Conservation (phyloP, 2,113 vertebrate genomes). For the Leucopternis melanops region DNA sequence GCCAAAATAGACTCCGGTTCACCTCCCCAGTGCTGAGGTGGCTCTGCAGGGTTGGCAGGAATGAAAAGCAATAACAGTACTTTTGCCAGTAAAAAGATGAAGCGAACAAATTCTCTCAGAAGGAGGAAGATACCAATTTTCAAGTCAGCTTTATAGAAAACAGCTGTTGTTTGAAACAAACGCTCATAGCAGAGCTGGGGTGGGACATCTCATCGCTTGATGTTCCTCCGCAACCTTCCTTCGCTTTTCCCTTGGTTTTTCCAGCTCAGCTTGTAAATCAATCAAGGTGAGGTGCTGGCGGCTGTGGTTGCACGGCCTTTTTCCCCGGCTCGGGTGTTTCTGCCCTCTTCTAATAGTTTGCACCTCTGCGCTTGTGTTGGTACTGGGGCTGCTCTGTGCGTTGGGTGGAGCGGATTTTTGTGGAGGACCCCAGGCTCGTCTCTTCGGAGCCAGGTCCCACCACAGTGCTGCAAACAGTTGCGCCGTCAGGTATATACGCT, state of each 20-base stretch:
- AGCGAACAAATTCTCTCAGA: background rate
- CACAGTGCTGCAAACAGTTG: background rate
- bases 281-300: background rate
- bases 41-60: slow-evolving; percentile 22
- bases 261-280: background rate
- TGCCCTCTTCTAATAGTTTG: background rate
- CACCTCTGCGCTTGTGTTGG: background rate
- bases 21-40: background rate
- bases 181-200: background rate
- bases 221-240: background rate
- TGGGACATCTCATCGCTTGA: background rate
- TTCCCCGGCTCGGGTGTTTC: background rate
- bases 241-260: background rate
- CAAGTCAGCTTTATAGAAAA: slow-evolving; percentile 16
- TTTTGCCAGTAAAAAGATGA: slow-evolving; percentile 41
- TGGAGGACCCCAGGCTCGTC: background rate
- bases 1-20: slow-evolving; percentile 52
- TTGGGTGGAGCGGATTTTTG: background rate
- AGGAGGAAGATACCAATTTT: slow-evolving; percentile 37
- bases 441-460: background rate
- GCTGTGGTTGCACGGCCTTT: background rate
- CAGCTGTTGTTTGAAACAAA: background rate
- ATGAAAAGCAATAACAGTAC: slow-evolving; percentile 23
- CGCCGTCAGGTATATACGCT: background rate
- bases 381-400: background rate